Conservation (phyloP, 2,113 vertebrate species). For the Colistium nudipinnis region DNA sequence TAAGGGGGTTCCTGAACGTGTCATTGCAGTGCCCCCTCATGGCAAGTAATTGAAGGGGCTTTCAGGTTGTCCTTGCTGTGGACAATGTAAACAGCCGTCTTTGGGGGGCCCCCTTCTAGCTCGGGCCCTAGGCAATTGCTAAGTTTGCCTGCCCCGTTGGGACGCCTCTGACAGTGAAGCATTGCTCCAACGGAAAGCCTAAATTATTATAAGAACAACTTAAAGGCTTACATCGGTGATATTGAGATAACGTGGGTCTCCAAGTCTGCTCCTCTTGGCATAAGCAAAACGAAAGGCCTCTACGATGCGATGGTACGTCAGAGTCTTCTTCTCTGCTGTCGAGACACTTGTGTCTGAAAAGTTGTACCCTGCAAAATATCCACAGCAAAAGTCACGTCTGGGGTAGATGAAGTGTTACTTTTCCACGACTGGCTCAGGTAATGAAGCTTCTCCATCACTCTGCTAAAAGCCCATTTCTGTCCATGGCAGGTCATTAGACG, state of each 20-base stretch:
- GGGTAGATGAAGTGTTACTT: slow-evolving; percentile 13
- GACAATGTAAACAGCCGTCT: no score
- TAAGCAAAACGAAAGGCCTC: slow-evolving; percentile 98
- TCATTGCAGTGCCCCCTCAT: background rate
- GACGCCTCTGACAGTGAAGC: no score
- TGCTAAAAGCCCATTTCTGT: slow-evolving; percentile 19
- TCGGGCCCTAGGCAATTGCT: no score
- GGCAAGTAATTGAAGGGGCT: no score
- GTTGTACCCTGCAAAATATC: slow-evolving; percentile 86
- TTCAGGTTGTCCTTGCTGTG: no score
- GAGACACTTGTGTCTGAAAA: slow-evolving; percentile 86
- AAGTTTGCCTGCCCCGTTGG: no score
- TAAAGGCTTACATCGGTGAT: slow-evolving; percentile 84
- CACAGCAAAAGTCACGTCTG: slow-evolving; percentile 30
- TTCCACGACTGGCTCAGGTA: slow-evolving; percentile 11
- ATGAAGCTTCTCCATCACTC: slow-evolving; percentile 26
- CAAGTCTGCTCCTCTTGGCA: slow-evolving; percentile 92
- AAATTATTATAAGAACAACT: background rate
- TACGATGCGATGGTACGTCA: slow-evolving; percentile 94
- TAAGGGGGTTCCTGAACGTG: no score
- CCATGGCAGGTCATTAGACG: slow-evolving; percentile 21
- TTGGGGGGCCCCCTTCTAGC: no score
- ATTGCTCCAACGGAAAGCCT: background rate
- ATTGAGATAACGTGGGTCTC: slow-evolving; percentile 90
- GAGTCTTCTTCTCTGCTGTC: slow-evolving; percentile 82